Conservation (phyloP, 2,797 vertebrate species). For the Peromyscus attwateri region DNA sequence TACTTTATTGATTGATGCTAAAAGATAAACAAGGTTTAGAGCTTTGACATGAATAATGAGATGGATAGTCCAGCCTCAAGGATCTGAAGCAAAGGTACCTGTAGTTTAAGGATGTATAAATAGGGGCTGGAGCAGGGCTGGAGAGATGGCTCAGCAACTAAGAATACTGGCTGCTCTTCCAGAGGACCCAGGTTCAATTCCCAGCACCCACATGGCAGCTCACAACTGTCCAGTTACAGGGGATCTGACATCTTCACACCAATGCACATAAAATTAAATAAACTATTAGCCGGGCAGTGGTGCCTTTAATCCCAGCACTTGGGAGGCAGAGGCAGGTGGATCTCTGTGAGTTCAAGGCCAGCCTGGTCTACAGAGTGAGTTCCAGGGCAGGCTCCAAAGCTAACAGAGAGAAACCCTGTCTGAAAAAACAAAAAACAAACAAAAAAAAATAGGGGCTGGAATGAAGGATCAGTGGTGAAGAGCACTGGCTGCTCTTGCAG, state of each 20-base stretch:
- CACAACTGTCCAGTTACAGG: too few species aligned
- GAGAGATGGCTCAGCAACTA: neutral
- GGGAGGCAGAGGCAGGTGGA: too few species aligned
- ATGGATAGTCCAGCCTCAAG: neutral
- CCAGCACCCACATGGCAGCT: neutral
- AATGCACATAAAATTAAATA: too few species aligned
- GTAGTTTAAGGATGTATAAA: constrained; percentile 28
- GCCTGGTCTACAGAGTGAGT: too few species aligned
- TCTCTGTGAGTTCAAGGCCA: too few species aligned
- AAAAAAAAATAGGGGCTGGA: neutral
- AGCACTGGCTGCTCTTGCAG: neutral
- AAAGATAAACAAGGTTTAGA: neutral
- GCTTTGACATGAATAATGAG: neutral
- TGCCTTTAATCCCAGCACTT: too few species aligned
- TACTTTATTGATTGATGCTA: constrained; percentile 54
- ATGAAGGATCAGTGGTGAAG: neutral
- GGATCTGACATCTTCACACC: too few species aligned
- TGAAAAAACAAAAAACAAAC: too few species aligned
- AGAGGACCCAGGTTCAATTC: neutral
- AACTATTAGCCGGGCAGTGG: too few species aligned
- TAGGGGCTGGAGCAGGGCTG: neutral
- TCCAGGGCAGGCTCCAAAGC: too few species aligned
- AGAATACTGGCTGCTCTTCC: too few species aligned
- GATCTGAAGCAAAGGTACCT: constrained; percentile 53
- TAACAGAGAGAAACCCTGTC: too few species aligned